These are phyloP conservation scores for Callosobruchus maculatus DNA, from an alignment of 2,888 invertebrate genomes.

Conservation along the genomic window DNA sequence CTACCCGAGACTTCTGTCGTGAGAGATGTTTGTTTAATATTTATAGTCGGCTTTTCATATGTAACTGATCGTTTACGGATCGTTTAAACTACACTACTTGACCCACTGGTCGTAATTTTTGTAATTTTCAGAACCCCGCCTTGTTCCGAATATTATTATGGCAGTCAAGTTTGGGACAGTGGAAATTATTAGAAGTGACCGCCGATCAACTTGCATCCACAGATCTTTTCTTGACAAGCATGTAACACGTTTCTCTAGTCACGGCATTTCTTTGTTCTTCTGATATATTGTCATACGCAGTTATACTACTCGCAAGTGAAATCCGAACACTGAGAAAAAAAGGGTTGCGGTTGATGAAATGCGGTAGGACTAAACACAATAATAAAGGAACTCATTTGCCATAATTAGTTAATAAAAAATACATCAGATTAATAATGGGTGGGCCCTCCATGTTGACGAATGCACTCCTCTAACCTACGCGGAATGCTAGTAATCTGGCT, in stretches of 20 bases:
- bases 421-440: too few species aligned
- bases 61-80: constrained; percentile 21
- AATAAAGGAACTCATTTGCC: too few species aligned
- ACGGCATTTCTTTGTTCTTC: background rate
- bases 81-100: constrained; percentile 8
- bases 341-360: too few species aligned
- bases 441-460: too few species aligned
- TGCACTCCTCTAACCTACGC: too few species aligned
- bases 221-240: background rate
- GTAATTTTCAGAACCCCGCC: background rate
- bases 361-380: too few species aligned
- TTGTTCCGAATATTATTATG: background rate
- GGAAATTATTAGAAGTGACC: background rate
- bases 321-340: too few species aligned
- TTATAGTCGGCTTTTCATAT: constrained; percentile 25
- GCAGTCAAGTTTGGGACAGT: background rate
- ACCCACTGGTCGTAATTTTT: background rate
- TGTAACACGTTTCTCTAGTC: background rate
- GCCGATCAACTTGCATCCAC: background rate
- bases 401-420: too few species aligned
- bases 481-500: too few species aligned
- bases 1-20: constrained; percentile 32
- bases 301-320: too few species aligned
- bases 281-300: background rate
- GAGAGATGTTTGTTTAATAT: constrained; percentile 34